These are phyloP conservation scores for Periphyllus acericola DNA, from an alignment of 2,888 invertebrate genomes.

Conservation along the genomic window DNA sequence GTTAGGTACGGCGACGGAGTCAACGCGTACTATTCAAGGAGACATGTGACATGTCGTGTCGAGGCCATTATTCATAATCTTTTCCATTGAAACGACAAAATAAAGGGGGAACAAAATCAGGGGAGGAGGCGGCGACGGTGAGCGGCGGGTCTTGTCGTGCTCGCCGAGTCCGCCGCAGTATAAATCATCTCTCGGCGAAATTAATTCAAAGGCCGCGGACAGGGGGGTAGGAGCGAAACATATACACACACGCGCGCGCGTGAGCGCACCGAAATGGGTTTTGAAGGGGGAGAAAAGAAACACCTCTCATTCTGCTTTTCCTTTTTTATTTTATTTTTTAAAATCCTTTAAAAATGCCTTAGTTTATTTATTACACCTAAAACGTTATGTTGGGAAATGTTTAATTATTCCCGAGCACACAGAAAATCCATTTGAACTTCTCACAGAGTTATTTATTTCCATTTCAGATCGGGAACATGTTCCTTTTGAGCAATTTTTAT, in stretches of 20 bases:
- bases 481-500: not conserved
- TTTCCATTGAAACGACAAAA: constrained; percentile 36
- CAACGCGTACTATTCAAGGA: not conserved
- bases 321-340: not conserved
- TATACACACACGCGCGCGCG: not conserved
- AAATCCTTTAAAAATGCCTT: not conserved
- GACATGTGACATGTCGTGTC: constrained; percentile 32
- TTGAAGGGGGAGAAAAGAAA: not conserved
- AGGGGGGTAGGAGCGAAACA: not conserved
- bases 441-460: not conserved
- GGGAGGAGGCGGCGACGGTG: not conserved
- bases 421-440: constrained; percentile 4
- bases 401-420: constrained; percentile 38
- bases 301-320: not conserved
- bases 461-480: not conserved
- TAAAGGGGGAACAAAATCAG: not conserved
- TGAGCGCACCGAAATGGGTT: not conserved
- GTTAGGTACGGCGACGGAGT: not conserved
- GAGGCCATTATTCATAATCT: constrained; percentile 46
- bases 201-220: not conserved
- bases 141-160: not conserved
- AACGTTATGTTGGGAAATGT: not conserved
- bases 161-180: not conserved
- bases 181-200: constrained; percentile 45
- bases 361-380: not conserved